Evolutionary conservation across 2,113 vertebrate genomes (phyloP), one percentile per base, ranked within the genome.

Genomic region (Salvator merianae): DNA sequence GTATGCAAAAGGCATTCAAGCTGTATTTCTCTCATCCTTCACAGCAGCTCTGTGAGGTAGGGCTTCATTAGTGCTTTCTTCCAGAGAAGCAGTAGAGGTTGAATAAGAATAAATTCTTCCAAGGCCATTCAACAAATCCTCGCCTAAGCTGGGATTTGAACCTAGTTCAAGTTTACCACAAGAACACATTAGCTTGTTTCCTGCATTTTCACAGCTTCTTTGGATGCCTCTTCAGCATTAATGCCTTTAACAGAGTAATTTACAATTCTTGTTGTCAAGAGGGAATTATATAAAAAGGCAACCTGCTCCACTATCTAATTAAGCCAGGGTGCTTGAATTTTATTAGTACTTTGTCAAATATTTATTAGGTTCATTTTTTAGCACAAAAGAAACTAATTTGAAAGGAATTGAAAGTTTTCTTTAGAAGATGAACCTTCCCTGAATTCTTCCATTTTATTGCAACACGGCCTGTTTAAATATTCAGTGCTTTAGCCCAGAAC

Each of bases 21-120:
- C 69, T 7, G 55, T 40, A 72, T 72, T 81, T 40, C 34, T 32
- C 22, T 73, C 55, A 73, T 73, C 70, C 70, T 82, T 62, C 70
- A 73, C 36, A 73, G 81, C 70, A 82, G 28, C 53, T 72, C 28
- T 72, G 80, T 40, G 36, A 82, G 36, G 81, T 72, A 62, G 70
- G 28, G 53, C 70, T 82, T 82, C n/a, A 73, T 73, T 72, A 73
- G 55, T 73, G 36, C 70, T 32, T 38, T 73, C 26, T 43, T 72
- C 69, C 80, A 62, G 80, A 62, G 80, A 82, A 62, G 69, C 68
- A 81, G 80, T 55, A 72, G n/a, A 81, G 80, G 68, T 50, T 72
- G 34, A 55, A 70, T 38, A 40, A 40, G 62, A 47, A 18, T 24
- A 79, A 68, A 79, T 59, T 38, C 24, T 81, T 82, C 80, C 80